Percentiles rank a stretch among this genome's conserved stretches.
Conservation (phyloP, 1,140 invertebrate species). For the Mercenaria mercenaria region DNA sequence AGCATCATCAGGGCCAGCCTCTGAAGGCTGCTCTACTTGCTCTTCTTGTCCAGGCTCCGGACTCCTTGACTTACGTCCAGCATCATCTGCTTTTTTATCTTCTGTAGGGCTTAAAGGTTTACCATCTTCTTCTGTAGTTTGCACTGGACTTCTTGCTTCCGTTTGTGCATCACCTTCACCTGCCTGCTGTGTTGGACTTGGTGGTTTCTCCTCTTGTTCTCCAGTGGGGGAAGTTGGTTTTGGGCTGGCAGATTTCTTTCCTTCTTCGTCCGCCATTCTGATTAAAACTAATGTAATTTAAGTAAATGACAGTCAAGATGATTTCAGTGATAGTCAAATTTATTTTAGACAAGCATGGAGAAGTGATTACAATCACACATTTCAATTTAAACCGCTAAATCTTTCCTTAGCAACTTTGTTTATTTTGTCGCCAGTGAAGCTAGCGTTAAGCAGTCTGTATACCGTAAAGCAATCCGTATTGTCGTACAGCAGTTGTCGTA, state of each 20-base stretch:
- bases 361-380: neutral
- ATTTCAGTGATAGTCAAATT: too few relatives aligned
- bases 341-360: neutral
- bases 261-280: conserved; percentile 71
- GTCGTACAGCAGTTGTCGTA: too few relatives aligned
- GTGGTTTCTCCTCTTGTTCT: conserved; percentile 44
- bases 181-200: conserved; percentile 20
- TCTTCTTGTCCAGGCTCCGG: conserved; percentile 14
- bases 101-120: conserved; percentile 16
- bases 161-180: conserved; percentile 11
- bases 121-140: neutral
- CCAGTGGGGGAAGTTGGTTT: conserved; percentile 11
- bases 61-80: conserved; percentile 60
- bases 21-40: neutral
- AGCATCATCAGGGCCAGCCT: neutral
- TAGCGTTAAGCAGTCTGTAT: neutral
- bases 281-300: too few relatives aligned
- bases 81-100: conserved; percentile 52
- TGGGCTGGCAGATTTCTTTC: conserved; percentile 49
- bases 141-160: conserved; percentile 21
- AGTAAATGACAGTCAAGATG: too few relatives aligned
- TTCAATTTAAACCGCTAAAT: conserved; percentile 41
- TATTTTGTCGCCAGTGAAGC: conserved; percentile 55
- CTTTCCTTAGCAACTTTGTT: conserved; percentile 75
- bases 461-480: neutral